These are phyloP conservation scores for Saimiri boliviensis DNA, from an alignment of 2,113 vertebrate species.

Conservation along the genomic window DNA sequence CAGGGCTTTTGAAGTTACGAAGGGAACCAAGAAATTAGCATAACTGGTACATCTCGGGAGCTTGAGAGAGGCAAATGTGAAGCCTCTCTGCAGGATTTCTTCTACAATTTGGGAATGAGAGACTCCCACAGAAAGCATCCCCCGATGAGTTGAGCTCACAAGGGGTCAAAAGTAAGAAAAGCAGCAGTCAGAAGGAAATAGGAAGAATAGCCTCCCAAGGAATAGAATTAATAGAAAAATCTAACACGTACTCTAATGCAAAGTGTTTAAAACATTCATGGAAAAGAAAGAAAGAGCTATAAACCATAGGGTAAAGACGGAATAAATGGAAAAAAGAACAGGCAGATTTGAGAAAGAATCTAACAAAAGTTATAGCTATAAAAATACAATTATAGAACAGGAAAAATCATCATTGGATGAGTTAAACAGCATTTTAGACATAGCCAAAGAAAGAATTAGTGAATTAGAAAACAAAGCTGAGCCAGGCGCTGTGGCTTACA, in stretches of 20 bases:
- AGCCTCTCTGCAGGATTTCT: not conserved
- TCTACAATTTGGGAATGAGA: not conserved
- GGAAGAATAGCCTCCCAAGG: not conserved
- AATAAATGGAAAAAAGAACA: not conserved
- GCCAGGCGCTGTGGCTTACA: accelerated
- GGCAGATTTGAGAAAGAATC: not conserved
- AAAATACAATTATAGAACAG: not conserved
- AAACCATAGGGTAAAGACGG: not conserved
- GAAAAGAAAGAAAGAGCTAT: not conserved
- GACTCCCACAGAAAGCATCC: not conserved
- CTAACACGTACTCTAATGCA: not conserved
- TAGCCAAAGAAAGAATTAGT: not conserved
- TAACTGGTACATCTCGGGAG: not conserved
- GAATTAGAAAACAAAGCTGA: not conserved
- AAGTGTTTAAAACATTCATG: not conserved
- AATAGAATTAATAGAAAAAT: not conserved
- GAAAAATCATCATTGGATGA: not conserved
- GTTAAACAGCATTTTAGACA: not conserved
- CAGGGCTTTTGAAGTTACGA: not conserved
- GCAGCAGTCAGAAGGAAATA: not conserved
- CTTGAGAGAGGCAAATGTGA: not conserved
- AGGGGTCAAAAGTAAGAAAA: not conserved
- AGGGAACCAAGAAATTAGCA: not conserved
- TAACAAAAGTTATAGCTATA: not conserved
- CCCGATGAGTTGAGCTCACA: not conserved